phyloP scores from a whole-genome alignment of 1,140 invertebrate genomes.

The Lutraria rhynchaena region DNA sequence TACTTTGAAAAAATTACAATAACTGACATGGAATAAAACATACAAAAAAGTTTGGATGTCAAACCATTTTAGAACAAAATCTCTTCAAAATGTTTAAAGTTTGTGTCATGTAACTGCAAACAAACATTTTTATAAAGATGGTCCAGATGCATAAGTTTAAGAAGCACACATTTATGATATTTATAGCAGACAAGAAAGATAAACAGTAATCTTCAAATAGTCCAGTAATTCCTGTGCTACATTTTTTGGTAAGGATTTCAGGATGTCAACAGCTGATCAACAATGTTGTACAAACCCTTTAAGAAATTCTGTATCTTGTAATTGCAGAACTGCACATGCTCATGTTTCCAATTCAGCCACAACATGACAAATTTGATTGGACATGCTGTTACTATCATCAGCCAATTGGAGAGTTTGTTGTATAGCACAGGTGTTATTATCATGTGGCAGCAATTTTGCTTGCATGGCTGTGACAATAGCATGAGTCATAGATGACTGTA shows the following conservation, averaged over 20 bases:
- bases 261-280: constrained; percentile 79
- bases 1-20: no score
- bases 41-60: no score
- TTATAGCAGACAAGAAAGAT: no score
- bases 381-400: constrained; percentile 77
- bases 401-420: constrained; percentile 72
- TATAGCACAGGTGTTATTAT: constrained; percentile 68
- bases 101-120: no score
- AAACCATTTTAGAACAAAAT: no score
- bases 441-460: constrained; percentile 73
- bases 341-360: constrained; percentile 81
- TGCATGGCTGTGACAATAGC: constrained; percentile 77
- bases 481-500: constrained; percentile 75
- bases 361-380: constrained; percentile 78
- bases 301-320: constrained; percentile 78
- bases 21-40: no score
- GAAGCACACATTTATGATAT: no score
- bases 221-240: constrained; percentile 77
- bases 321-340: constrained; percentile 79
- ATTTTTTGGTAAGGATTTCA: constrained; percentile 82
- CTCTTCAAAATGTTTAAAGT: no score
- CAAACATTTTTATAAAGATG: no score
- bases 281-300: constrained; percentile 79
- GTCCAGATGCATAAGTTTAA: no score
- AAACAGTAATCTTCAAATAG: no score